Base-by-base conservation (phyloP, 2,888 invertebrate species). In the Drosophila cracens region DNA sequence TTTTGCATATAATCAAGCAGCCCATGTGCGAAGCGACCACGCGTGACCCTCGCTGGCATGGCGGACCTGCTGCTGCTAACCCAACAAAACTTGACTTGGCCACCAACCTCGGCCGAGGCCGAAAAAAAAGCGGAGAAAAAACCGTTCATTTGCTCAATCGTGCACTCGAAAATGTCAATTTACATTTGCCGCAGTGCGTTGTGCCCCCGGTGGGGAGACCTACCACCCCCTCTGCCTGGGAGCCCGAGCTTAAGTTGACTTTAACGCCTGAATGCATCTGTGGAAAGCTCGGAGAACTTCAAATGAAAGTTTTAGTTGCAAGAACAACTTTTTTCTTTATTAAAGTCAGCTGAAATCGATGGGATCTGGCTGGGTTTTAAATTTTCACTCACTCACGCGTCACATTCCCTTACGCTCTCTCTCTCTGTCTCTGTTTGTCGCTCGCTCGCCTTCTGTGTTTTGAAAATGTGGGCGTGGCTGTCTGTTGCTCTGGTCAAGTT, bases 81-180 rank as follows among this genome's bases (percentile, higher is more conserved):
- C 87, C 85, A 75, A 72, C 80, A 84, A 25, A 46, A 84, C 87
- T 89, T 89, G 82, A 74, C 89, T 89, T 25, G 46, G 59, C 68
- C 75, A 87, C 79, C 75, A 85, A 76, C 71, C 76, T 76, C 54
- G 64, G 60, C 56, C 34, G 51, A 67, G 73, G 51, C 69, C 53
- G 43, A 31, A 11, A 54, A 16, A 3, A 25, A 33, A 8, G 2
- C 33, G 1, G 7, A n/a, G 33, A 53, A 16, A 59, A 60, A 51
- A 60, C 33, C 79, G 81, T 86, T 86, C 82, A 87, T 87, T 87
- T 87, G 87, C 87, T 87, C 87, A 87, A 87, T 87, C 88, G 87
- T 87, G 87, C 87, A 86, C 87, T 88, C 85, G 83, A 87, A 87
- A 88, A 88, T 88, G 87, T 87, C 87, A 87, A 87, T 87, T 87